Base-by-base conservation (phyloP, 2,113 vertebrate genomes). In the Sitta europaea region DNA sequence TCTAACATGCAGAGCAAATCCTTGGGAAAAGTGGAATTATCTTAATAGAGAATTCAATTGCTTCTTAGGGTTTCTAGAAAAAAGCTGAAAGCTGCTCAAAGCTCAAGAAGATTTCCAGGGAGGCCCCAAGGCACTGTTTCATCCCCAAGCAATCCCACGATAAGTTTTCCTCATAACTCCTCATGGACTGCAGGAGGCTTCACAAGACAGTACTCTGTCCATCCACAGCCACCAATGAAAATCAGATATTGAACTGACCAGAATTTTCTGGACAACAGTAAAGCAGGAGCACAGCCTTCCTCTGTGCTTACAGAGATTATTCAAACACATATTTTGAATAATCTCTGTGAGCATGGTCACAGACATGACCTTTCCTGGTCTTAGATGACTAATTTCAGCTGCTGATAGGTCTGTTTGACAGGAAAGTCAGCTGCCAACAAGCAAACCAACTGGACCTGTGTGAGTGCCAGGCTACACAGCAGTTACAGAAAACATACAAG, bases 211-310 rank as follows among this genome's bases (percentile, higher is more conserved):
- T 55, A 3, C 17, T 50, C 13, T 42, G 28, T 42, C 35, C 42
- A 22, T 28, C 23, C 38, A 65, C 9, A 74, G 43, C 35, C 68
- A 40, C 19, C 19, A 35, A 36, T 16, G 19, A 74, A 74, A 89
- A 43, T 16, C 31, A 67, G 47, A 40, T 33, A 16, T 8, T 74
- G 51, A 59, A 51, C 16, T 27, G 42, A 15, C 23, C 38, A 65
- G 36, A 65, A 42, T 9, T 21, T 18, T 4, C 50, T 11, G 3
- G 36, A 53, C 1, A 12, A 2, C 3, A 40, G 14, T 3, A 3
- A 86, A 75, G 47, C 14, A 85, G 71, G 45, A 65, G 8, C 28
- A 33, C 3, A 8, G 14, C 6, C 42, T 45, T 73, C 24, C 15
- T 68, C 36, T 42, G 29, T 43, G n/a, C 22, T 79, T 51, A 23